A percentile compares a stretch with the other conserved stretches of the same genome.
These are phyloP conservation scores for Amblyopsis hoosieri DNA, from an alignment of 2,797 vertebrate genomes.

Conservation along the genomic window DNA sequence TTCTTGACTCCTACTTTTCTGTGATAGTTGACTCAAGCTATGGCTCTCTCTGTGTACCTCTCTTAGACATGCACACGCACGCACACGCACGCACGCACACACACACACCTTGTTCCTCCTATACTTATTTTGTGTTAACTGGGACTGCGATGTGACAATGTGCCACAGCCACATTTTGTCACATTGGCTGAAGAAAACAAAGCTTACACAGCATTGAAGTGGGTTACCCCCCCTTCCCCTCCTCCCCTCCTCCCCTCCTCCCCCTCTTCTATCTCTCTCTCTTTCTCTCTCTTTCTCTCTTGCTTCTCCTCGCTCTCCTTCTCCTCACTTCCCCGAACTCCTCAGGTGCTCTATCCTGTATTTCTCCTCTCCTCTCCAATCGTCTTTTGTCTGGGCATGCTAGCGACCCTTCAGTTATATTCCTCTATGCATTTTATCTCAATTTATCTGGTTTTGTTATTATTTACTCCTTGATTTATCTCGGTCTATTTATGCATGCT, in stretches of 20 bases:
- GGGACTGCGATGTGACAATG: slow-evolving; percentile 93
- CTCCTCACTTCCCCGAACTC: slow-evolving; percentile 43
- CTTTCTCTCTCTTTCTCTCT: slow-evolving; percentile 69
- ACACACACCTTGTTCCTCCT: slow-evolving; percentile 73
- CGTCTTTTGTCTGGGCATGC: slow-evolving; percentile 88
- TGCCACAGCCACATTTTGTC: slow-evolving; percentile 88
- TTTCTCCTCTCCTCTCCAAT: slow-evolving; percentile 77
- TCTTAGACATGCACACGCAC: slow-evolving; percentile 47
- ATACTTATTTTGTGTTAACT: slow-evolving; percentile 81
- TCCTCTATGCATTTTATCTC: slow-evolving; percentile 88
- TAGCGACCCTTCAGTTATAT: slow-evolving; percentile 87
- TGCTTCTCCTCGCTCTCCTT: slow-evolving; percentile 67
- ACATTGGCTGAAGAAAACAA: slow-evolving; percentile 83
- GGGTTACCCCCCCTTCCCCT: slow-evolving; percentile 82
- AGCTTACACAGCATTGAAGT: slow-evolving; percentile 89
- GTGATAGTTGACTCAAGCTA: slow-evolving; percentile 62
- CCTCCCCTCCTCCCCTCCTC: slow-evolving; percentile 76
- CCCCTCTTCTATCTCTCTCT: slow-evolving; percentile 50
- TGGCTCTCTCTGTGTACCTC: slow-evolving; percentile 68
- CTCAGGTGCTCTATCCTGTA: slow-evolving; percentile 66
- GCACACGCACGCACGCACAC: slow-evolving; percentile 52
- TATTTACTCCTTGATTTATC: slow-evolving; percentile 82
- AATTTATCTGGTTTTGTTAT: slow-evolving; percentile 80
- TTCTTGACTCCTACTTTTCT: slow-evolving; percentile 62
- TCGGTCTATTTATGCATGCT: slow-evolving; percentile 96